Base-by-base conservation (phyloP, 2,113 vertebrate genomes). In the Campylorhamphus procurvoides region DNA sequence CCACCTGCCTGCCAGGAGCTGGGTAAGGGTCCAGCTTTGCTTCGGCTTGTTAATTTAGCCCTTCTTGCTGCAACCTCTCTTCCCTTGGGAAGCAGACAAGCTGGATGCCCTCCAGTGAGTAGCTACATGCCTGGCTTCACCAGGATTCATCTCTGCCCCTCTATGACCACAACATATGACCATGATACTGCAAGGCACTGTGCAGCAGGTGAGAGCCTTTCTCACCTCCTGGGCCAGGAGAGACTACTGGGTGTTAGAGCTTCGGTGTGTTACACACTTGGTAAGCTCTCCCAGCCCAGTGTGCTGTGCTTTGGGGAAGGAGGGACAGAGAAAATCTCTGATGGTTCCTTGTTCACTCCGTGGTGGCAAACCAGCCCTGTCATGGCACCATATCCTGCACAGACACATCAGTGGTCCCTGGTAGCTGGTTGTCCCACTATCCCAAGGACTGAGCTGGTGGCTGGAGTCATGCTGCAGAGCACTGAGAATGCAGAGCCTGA, bases 51-150 rank as follows among this genome's bases (percentile, higher is more conserved):
- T 23, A n/a, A 0, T 86, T 83, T 31, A 58, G 37, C 27, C 46
- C 27, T 83, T 8, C 8, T 58, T 44, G 17, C 52, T 66, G 31
- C 6, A 3, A 62, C 3, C 27, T 46, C 75, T 40, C 40, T 37
- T 33, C 31, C 49, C 66, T 35, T 9, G 49, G 20, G 55, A 55
- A 83, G 39, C 66, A 44, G 22, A 28, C 16, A 33, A 82, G 63
- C 76, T 60, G 20, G 1, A 1, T 58, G 63, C 31, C 53, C 55
- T 66, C 31, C 0, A 0, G 8, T 3, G 5, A 84, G 69, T 60
- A 40, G 25, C 82, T 80, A 35, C 67, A 55, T 64, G 67, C 50
- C 67, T 83, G 59, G 39, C 46, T 86, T 73, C 64, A 33, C 31
- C 2, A 0, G 2, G 27, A 62, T 60, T 87, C 56, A 12, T 22